Conservation (phyloP, 2,888 invertebrate species). For the Dorcus parallelipipedus region DNA sequence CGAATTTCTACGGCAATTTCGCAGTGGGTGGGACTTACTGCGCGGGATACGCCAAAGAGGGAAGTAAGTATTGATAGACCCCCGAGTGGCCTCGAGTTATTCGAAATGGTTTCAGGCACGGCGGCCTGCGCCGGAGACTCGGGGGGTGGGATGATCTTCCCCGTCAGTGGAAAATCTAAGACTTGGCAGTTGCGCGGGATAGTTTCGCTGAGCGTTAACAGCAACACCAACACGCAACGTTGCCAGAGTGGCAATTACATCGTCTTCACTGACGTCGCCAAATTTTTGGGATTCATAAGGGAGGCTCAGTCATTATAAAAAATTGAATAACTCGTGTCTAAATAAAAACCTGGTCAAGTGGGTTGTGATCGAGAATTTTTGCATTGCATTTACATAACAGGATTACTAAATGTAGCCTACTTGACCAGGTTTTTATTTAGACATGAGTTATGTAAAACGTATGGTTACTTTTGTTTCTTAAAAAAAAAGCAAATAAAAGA, state of each 20-base stretch:
- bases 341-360: no score
- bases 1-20: slow-evolving; percentile 59
- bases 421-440: no score
- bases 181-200: slow-evolving; percentile 49
- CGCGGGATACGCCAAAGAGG: slow-evolving; percentile 48
- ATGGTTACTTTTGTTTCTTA: no score
- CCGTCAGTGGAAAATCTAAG: slow-evolving; percentile 28
- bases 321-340: no score
- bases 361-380: no score
- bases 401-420: no score
- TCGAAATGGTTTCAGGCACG: slow-evolving; percentile 45
- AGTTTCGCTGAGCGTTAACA: slow-evolving; percentile 57
- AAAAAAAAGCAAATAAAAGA: no score
- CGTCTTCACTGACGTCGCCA: slow-evolving; percentile 60
- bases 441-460: no score
- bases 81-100: no score
- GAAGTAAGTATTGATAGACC: slow-evolving; percentile 23
- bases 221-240: slow-evolving; percentile 55
- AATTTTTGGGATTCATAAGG: slow-evolving; percentile 53
- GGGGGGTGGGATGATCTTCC: slow-evolving; percentile 47
- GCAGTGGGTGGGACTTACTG: slow-evolving; percentile 57
- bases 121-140: slow-evolving; percentile 56
- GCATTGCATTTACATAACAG: no score
- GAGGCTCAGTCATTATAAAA: slow-evolving; percentile 6
- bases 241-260: slow-evolving; percentile 61